phyloP scores from a whole-genome alignment of 1,140 invertebrate species.

The Pemphigus obesinymphae region DNA sequence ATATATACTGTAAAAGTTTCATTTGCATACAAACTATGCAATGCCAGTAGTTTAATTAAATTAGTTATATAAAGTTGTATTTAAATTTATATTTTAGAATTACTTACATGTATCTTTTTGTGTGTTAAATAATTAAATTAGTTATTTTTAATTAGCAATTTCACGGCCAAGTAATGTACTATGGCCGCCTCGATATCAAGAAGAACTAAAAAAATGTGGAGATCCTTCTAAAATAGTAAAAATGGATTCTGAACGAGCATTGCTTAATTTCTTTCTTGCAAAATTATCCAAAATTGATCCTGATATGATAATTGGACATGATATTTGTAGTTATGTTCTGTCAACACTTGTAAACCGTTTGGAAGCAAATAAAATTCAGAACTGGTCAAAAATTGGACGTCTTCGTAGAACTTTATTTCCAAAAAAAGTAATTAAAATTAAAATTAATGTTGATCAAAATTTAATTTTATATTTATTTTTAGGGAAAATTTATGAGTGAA shows the following conservation, averaged over 20 bases:
- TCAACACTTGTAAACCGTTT: slow-evolving; percentile 83
- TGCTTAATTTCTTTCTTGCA: slow-evolving; percentile 77
- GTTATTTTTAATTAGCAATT: slow-evolving; percentile 60
- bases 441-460: slow-evolving; percentile 47
- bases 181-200: slow-evolving; percentile 75
- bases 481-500: slow-evolving; percentile 48
- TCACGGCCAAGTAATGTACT: slow-evolving; percentile 69
- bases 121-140: background rate
- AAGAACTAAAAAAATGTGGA: slow-evolving; percentile 48
- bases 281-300: slow-evolving; percentile 85
- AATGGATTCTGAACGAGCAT: slow-evolving; percentile 76
- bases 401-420: slow-evolving; percentile 66
- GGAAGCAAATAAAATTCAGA: slow-evolving; percentile 63
- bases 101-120: background rate
- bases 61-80: too few species aligned
- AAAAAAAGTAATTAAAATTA: slow-evolving; percentile 53
- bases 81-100: background rate
- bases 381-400: slow-evolving; percentile 87
- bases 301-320: slow-evolving; percentile 90
- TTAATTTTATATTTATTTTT: background rate
- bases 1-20: too few species aligned
- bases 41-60: too few species aligned
- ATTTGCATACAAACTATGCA: too few species aligned
- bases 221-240: slow-evolving; percentile 51
- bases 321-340: slow-evolving; percentile 80